These are phyloP conservation scores for Altica lythri DNA, from an alignment of 2,888 invertebrate genomes.

Conservation along the genomic window DNA sequence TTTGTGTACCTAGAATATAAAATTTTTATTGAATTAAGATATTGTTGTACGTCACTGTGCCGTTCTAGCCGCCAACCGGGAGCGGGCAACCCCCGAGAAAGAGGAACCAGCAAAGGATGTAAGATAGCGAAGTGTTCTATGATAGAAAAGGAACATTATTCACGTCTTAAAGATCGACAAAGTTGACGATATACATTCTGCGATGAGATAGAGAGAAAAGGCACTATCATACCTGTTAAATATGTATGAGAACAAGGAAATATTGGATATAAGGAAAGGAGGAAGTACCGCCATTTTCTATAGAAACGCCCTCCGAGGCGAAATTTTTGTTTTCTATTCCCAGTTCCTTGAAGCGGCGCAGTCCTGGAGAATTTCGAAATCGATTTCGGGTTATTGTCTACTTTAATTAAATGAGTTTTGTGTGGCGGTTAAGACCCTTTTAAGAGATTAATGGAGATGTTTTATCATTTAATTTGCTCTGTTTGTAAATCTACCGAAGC, in stretches of 20 bases:
- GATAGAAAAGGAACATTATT: conserved; percentile 37
- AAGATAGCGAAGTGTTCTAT: conserved; percentile 33
- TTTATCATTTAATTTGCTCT: conserved; percentile 25
- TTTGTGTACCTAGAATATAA: too few species aligned
- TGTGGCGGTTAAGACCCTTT: conserved; percentile 23
- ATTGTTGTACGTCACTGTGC: conserved; percentile 21
- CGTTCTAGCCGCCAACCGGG: conserved; percentile 25
- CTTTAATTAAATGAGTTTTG: conserved; percentile 29
- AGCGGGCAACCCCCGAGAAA: conserved; percentile 35
- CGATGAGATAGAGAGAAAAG: conserved; percentile 31
- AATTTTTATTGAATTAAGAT: too few species aligned
- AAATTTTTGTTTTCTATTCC: conserved; percentile 16
- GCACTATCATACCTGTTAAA: conserved; percentile 52
- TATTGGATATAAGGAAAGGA: conserved; percentile 56
- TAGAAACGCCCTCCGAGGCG: conserved; percentile 50
- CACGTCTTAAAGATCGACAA: conserved; percentile 40
- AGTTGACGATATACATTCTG: conserved; percentile 25
- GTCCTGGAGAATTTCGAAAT: conserved; percentile 25
- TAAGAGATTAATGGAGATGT: conserved; percentile 28
- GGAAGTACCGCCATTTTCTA: conserved; percentile 55
- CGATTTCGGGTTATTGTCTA: conserved; percentile 31
- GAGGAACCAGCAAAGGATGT: conserved; percentile 40
- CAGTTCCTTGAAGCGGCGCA: conserved; percentile 19
- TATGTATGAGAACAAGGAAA: conserved; percentile 56
- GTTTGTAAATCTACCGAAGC: too few species aligned